Evolutionary conservation across 1,140 invertebrate genomes (phyloP).

Genomic region (Listronotus bonariensis): DNA sequence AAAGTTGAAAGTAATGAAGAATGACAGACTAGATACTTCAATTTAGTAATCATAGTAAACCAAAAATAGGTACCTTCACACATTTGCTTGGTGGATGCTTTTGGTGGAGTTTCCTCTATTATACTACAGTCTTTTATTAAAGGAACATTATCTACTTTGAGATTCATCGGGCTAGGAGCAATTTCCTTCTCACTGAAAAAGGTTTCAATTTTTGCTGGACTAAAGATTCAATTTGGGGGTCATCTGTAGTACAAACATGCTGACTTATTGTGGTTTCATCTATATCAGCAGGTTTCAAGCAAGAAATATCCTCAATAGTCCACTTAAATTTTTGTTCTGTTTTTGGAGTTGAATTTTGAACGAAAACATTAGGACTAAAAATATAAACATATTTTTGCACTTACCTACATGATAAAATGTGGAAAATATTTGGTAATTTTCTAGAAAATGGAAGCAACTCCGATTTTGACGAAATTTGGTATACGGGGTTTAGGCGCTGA

Average conservation of each 20-base stretch:
- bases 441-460: no score
- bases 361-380: slow-evolving; percentile 51
- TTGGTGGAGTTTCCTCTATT: neutral
- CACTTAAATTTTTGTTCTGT: slow-evolving; percentile 51
- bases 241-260: slow-evolving; percentile 42
- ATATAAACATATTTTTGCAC: neutral
- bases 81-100: slow-evolving; percentile 4
- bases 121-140: slow-evolving; percentile 37
- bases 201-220: slow-evolving; percentile 51
- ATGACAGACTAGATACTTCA: no score
- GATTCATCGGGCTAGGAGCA: slow-evolving; percentile 51
- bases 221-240: slow-evolving; percentile 42
- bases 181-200: slow-evolving; percentile 52
- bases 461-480: no score
- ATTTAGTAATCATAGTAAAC: no score
- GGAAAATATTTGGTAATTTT: no score
- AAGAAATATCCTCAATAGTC: slow-evolving; percentile 53
- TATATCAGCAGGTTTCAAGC: slow-evolving; percentile 52
- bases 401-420: no score
- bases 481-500: no score
- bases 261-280: slow-evolving; percentile 49
- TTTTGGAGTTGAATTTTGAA: slow-evolving; percentile 45
- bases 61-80: slow-evolving; percentile 19
- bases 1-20: no score
- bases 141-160: slow-evolving; percentile 30